Evolutionary conservation across 2,113 vertebrate species (phyloP), one percentile per base, ranked within the genome.

Genomic region (Pycnonotus jocosus): DNA sequence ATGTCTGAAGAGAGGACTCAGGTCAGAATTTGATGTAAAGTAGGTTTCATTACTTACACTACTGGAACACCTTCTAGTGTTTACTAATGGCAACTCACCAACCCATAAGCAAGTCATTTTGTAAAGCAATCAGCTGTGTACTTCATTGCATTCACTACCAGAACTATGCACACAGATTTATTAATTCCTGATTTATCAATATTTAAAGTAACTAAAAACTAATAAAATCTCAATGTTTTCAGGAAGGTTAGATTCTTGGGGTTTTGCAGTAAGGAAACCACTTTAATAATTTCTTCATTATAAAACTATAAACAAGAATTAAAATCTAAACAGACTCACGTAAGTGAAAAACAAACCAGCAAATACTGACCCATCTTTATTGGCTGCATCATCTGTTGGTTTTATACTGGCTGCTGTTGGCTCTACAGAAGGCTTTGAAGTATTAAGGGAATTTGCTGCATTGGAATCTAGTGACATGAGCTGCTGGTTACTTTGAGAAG

Each of bases 381-480:
- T 97, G 95, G 92, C 96, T 93, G 97, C 92, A 66, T 99, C 99
- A 68, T 99, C 99, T 78, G 97, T 93, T 92, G 98, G 93, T 96
- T 99, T 99, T 94, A 97, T 40, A 54, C 97, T 96, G 54, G 98
- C 97, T 10, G 97, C 96, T 92, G 97, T 94, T 56, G 98, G 93
- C 92, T 99, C 99, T 33, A 98, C 97, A 84, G 98, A 96, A 86
- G 99, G 98, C 93, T 99, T 98, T 14, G 97, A 97, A 97, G 97
- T 60, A 58, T 98, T 97, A 91, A 99, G 97, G 62, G 98, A 98
- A 90, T 98, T 98, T 84, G 98, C 97, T 71, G 98, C 95, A 11
- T 98, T 98, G 92, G 98, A 98, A 96, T 99, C 99, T 5, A 99
- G 98, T 53, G 98, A 98, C 91, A 98, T 95, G 79, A 99, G 98